These are phyloP conservation scores for Acleris emargana DNA, from an alignment of 2,888 invertebrate genomes.

Conservation along the genomic window DNA sequence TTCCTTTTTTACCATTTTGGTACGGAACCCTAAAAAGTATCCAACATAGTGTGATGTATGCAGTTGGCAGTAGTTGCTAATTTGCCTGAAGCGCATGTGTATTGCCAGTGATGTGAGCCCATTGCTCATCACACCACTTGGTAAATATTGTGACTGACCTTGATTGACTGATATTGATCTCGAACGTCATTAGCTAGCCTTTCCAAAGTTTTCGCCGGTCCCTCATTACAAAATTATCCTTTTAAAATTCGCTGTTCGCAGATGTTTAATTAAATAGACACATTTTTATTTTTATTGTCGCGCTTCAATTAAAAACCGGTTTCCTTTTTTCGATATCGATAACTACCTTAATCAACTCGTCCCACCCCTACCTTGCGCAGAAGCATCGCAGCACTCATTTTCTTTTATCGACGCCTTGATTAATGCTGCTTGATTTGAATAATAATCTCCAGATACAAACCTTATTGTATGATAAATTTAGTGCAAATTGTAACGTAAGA, in stretches of 20 bases:
- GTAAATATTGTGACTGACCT: no score
- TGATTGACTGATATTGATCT: no score
- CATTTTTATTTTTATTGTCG: background rate
- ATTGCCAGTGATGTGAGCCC: no score
- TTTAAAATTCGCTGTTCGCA: background rate
- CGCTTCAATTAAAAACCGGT: background rate
- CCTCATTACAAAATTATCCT: no score
- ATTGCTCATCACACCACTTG: no score
- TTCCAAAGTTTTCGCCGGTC: no score
- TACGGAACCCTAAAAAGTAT: no score
- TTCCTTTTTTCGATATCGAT: slow-evolving; percentile 40
- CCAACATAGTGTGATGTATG: no score
- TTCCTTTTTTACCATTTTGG: no score
- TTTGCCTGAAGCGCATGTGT: no score
- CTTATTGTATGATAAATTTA: slow-evolving; percentile 84
- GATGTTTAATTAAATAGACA: background rate
- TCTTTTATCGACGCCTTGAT: slow-evolving; percentile 83
- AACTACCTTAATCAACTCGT: slow-evolving; percentile 37
- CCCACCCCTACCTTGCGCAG: slow-evolving; percentile 60
- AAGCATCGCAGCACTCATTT: slow-evolving; percentile 75
- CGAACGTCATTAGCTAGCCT: no score
- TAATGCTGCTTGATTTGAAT: slow-evolving; percentile 82
- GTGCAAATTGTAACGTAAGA: slow-evolving; percentile 81
- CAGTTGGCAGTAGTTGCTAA: no score
- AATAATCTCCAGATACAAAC: slow-evolving; percentile 82